Evolutionary conservation across 1,140 invertebrate species (phyloP).

Genomic region (Ceratosolen solmsi): DNA sequence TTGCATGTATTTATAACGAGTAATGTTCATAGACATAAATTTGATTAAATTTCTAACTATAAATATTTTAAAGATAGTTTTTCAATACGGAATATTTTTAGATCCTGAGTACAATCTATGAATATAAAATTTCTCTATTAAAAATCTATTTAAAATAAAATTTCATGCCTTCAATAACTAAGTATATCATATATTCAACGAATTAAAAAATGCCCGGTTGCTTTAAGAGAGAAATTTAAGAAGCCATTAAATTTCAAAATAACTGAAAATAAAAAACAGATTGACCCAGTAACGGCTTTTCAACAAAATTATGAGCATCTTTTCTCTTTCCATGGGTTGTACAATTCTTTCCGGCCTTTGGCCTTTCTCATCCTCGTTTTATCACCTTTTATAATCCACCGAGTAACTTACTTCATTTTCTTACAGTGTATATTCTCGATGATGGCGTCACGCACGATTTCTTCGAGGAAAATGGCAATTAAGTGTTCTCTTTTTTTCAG

Average conservation of each 20-base stretch:
- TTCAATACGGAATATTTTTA: too few relatives aligned
- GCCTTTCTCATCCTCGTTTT: neutral
- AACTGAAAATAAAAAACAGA: slow-evolving; percentile 4
- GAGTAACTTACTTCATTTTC: neutral
- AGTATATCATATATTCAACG: too few relatives aligned
- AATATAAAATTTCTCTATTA: neutral
- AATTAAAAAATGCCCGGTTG: neutral
- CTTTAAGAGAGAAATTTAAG: neutral
- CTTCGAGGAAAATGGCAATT: slow-evolving; percentile 31
- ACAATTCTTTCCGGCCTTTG: neutral
- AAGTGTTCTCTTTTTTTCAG: neutral
- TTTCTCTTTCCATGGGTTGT: neutral
- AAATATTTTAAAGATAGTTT: too few relatives aligned
- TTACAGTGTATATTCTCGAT: neutral
- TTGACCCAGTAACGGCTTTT: slow-evolving; percentile 12
- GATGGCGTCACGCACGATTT: slow-evolving; percentile 23
- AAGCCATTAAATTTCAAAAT: slow-evolving; percentile 3
- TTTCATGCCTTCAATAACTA: too few relatives aligned
- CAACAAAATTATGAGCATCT: neutral
- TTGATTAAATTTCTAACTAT: too few relatives aligned
- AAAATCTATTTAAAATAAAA: neutral
- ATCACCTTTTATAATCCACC: neutral
- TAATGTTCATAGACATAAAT: too few relatives aligned
- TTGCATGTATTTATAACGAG: too few relatives aligned
- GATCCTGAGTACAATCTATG: neutral